These are phyloP conservation scores for Orientallactaga sibirica DNA, from an alignment of 2,797 vertebrate species.

Conservation along the genomic window DNA sequence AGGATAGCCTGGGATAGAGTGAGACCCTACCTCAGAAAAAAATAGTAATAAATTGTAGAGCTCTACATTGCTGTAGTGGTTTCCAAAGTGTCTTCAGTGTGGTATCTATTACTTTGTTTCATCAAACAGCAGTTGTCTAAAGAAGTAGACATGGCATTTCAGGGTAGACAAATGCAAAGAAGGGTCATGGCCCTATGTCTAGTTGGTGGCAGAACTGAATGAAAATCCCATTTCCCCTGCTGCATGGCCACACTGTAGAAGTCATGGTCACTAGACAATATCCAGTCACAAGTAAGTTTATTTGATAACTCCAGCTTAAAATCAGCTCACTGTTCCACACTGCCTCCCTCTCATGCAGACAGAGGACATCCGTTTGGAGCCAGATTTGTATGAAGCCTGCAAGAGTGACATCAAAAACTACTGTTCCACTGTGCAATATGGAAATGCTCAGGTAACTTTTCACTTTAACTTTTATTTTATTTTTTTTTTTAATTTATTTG, in stretches of 20 bases:
- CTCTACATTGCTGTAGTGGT: background rate
- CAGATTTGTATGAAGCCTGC: conserved; percentile 96
- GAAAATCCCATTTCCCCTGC: background rate
- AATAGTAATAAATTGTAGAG: no score
- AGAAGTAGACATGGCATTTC: background rate
- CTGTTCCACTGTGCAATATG: conserved; percentile 94
- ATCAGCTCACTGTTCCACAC: background rate
- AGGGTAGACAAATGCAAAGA: background rate
- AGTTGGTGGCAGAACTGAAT: background rate
- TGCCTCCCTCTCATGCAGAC: conserved; percentile 83
- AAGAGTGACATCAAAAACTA: conserved; percentile 94
- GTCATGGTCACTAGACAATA: background rate
- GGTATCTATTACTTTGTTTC: background rate
- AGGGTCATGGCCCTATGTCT: background rate
- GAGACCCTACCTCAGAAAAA: no score
- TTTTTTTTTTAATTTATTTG: background rate
- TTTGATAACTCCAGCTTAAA: background rate
- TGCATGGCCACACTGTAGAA: background rate
- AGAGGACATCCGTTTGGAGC: conserved; percentile 97
- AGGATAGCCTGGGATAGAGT: no score
- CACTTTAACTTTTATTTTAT: background rate
- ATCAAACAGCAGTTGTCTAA: background rate
- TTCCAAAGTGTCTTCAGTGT: background rate
- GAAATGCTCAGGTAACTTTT: conserved; percentile 96
- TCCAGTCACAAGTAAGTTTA: background rate